Percentiles rank a stretch among this genome's conserved stretches.
Evolutionary conservation across 2,797 vertebrate species (phyloP).

Genomic region (Galaxias olidus): DNA sequence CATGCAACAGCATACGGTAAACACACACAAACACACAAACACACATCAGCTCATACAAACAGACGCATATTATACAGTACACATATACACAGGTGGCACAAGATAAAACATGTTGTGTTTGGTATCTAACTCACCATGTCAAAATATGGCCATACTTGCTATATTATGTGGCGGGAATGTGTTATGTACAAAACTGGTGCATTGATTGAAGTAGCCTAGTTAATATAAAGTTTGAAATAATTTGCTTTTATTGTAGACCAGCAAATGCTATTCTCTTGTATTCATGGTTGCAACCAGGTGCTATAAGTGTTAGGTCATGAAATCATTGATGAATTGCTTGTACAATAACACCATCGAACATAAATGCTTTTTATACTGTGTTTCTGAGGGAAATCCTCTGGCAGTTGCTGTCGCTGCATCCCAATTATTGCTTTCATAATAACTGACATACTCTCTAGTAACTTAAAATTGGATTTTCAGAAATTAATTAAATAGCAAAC

Average conservation of each 20-base stretch:
- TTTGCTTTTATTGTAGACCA: no score
- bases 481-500: slow-evolving; percentile 11
- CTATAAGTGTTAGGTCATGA: not conserved
- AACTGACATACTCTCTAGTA: slow-evolving; percentile 15
- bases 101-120: no score
- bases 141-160: no score
- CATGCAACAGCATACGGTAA: not conserved
- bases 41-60: not conserved
- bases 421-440: slow-evolving; percentile 34
- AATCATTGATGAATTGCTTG: slow-evolving; percentile 8
- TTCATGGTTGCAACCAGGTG: not conserved
- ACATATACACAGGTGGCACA: no score
- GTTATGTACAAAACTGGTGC: no score
- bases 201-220: no score
- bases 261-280: no score
- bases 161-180: no score
- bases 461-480: slow-evolving; percentile 37
- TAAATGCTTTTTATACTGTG: slow-evolving; percentile 16
- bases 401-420: slow-evolving; percentile 32
- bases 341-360: not conserved
- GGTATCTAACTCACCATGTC: no score
- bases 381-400: slow-evolving; percentile 18
- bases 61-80: no score
- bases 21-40: slow-evolving; percentile 3
- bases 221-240: no score